Evolutionary conservation across 2,888 invertebrate genomes (phyloP).

Genomic region (Panzeria rudis): DNA sequence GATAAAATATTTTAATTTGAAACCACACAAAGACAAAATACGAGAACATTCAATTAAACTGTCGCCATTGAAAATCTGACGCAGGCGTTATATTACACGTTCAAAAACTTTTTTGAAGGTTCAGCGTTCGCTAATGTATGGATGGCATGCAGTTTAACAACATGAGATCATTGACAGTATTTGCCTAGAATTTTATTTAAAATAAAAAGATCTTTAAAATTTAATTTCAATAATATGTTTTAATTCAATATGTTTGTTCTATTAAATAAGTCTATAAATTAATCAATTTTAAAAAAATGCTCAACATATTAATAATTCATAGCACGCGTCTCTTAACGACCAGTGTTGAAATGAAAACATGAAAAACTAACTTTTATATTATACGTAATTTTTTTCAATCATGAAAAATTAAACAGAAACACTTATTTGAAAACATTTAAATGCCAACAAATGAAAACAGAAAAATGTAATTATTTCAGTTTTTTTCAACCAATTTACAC

Average conservation of each 20-base stretch:
- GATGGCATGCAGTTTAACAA: background rate
- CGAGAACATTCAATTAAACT: conserved; percentile 4
- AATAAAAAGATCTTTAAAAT: background rate
- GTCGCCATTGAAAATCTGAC: background rate
- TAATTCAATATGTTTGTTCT: background rate
- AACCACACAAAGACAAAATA: background rate
- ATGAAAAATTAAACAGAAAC: conserved; percentile 29
- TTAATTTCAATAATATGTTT: background rate
- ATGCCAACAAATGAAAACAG: conserved; percentile 24
- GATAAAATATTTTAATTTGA: background rate
- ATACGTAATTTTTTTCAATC: conserved; percentile 1
- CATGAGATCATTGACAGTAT: background rate
- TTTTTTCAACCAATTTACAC: conserved; percentile 55
- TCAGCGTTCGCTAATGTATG: conserved; percentile 7
- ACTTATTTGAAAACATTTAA: background rate
- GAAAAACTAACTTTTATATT: conserved; percentile 32
- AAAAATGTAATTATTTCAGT: background rate
- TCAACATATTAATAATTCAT: conserved; percentile 40
- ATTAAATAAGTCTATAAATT: conserved; percentile 2
- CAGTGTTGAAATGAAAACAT: conserved; percentile 33
- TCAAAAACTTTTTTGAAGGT: conserved; percentile 10
- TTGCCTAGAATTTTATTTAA: conserved; percentile 5
- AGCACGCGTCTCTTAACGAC: background rate
- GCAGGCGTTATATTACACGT: conserved; percentile 23
- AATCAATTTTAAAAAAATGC: conserved; percentile 3